Base-by-base conservation (phyloP, 2,113 vertebrate species). In the Todiramphus chloris region DNA sequence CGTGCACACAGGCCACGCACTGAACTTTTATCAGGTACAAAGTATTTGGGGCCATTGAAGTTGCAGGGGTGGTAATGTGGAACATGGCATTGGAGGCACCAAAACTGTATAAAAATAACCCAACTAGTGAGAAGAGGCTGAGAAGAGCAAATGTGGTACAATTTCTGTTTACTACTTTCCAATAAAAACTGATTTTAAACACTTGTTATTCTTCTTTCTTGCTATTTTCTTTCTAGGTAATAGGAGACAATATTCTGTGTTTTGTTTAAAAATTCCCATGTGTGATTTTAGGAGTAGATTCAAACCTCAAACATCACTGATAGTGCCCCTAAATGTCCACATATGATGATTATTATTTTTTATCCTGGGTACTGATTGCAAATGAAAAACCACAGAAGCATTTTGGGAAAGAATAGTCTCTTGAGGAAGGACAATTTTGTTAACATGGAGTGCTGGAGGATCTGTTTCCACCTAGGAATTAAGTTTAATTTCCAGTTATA, bases 401-500 rank as follows among this genome's bases (percentile, higher is more conserved):
- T 76, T 87, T 59, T n/a, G n/a, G 16, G 31, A 10, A 60, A 63
- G 37, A 73, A 28, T 1, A 89, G 25, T 74, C 43, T 24, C 48
- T 76, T 68, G 58, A 82, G 50, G 23, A 84, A 82, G 50, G 39
- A 56, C 25, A n/a, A 9, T 55, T 80, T 62, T 87, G 55, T 74
- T 89, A 70, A 41, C 30, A 12, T 25, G 17, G 35, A 60, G 7
- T 70, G 24, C 82, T 90, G 39, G 14, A 44, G 16, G 18, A 67
- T 73, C 60, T 62, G n/a, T 37, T 68, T 78, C 56, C 13, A 41
- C 39, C 35, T 60, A 83, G 33, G 56, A 92, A 75, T 68, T 80
- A 53, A 88, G 51, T 83, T 93, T 86, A 25, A 88, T 94, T 95
- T 92, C 50, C 86, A 80, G 31, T 86, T 90, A 15, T 25, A 46